Conservation (phyloP, 2,113 vertebrate genomes). For the Crypturellus undulatus region DNA sequence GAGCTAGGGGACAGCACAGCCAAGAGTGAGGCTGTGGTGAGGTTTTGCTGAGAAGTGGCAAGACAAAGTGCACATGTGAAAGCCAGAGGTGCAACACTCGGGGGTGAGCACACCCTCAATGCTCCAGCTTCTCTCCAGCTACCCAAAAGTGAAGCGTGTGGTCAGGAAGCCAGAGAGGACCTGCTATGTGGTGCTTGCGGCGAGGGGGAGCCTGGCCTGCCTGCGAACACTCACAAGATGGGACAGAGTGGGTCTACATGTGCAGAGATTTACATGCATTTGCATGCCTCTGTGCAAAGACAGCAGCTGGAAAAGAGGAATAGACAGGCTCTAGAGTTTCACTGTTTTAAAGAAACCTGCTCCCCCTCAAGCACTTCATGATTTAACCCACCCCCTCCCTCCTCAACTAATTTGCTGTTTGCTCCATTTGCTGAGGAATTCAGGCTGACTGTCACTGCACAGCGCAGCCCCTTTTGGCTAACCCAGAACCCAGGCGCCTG, state of each 20-base stretch:
- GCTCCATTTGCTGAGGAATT: background rate
- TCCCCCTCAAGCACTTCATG: background rate
- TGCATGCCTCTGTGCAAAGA: background rate
- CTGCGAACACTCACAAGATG: background rate
- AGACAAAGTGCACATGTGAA: rapidly evolving
- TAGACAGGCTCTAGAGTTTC: background rate
- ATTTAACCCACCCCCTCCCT: background rate
- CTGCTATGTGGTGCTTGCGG: rapidly evolving
- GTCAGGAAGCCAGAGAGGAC: background rate
- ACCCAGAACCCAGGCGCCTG: background rate
- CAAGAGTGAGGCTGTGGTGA: background rate
- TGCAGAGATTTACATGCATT: background rate
- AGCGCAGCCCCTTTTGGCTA: background rate
- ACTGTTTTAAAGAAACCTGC: background rate
- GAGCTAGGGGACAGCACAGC: background rate
- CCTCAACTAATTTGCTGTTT: background rate
- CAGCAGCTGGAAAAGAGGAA: background rate
- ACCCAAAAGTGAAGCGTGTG: rapidly evolving
- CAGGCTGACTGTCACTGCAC: background rate
- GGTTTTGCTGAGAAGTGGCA: background rate
- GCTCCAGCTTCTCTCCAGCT: background rate
- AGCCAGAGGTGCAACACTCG: background rate
- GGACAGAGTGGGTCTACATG: background rate
- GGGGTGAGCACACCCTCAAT: background rate
- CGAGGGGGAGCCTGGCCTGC: background rate